Conservation (phyloP, 2,113 vertebrate genomes). For the Chiloscyllium plagiosum region DNA sequence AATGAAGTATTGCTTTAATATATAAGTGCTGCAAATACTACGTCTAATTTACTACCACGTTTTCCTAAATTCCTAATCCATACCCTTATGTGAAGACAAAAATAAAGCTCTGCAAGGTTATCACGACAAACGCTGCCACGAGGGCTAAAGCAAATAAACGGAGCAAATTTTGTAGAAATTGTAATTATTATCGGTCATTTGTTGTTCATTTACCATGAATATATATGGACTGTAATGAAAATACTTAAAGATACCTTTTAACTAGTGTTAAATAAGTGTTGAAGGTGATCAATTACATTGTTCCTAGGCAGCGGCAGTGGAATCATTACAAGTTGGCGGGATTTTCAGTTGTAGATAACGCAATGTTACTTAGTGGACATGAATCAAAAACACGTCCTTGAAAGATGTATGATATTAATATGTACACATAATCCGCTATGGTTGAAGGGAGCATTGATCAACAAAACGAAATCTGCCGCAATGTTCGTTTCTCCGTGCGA, state of each 20-base stretch:
- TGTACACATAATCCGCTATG: background rate
- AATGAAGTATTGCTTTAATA: background rate
- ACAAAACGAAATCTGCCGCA: background rate
- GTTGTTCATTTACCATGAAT: background rate
- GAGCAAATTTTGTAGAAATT: background rate
- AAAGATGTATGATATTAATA: background rate
- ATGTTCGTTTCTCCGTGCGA: background rate
- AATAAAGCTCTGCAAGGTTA: background rate
- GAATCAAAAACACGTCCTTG: background rate
- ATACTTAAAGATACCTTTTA: background rate
- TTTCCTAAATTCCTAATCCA: background rate
- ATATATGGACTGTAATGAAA: background rate
- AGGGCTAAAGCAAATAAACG: background rate
- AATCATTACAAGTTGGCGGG: background rate
- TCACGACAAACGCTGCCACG: background rate
- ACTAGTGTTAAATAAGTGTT: background rate
- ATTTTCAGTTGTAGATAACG: background rate
- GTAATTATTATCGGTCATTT: background rate
- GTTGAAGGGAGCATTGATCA: background rate
- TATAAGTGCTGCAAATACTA: background rate
- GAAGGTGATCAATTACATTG: conserved; percentile 1
- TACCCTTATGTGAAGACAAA: background rate
- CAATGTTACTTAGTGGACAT: background rate
- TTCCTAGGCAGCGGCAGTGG: background rate
- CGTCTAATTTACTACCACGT: background rate